Percentiles rank a stretch among this genome's conserved stretches.
These are phyloP conservation scores for Raja brachyura DNA, from an alignment of 2,113 vertebrate species.

Conservation along the genomic window DNA sequence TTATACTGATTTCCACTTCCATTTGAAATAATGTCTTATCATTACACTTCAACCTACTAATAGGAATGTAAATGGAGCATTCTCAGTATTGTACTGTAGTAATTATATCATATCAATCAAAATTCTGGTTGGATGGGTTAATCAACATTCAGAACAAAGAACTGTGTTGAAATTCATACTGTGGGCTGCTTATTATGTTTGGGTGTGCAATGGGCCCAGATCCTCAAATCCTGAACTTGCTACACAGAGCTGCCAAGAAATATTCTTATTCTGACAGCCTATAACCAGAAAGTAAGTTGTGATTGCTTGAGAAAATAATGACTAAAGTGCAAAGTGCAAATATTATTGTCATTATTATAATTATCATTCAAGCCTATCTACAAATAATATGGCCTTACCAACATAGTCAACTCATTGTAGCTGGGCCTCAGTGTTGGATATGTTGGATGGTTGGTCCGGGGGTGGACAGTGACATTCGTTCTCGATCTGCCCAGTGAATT, in stretches of 20 bases:
- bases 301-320: neutral
- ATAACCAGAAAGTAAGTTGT: neutral
- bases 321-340: neutral
- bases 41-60: neutral
- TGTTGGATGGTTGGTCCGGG: neutral
- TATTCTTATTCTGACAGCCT: neutral
- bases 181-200: neutral
- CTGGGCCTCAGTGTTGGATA: too few relatives aligned
- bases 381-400: neutral
- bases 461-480: too few relatives aligned
- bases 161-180: neutral
- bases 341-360: neutral
- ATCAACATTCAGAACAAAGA: neutral
- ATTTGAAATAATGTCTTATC: neutral
- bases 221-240: neutral
- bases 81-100: too few relatives aligned
- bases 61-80: neutral
- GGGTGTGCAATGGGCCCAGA: neutral
- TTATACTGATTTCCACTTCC: neutral
- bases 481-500: too few relatives aligned
- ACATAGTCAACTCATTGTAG: too few relatives aligned
- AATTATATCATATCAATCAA: neutral
- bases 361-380: neutral
- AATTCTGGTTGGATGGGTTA: neutral
- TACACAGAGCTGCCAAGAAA: neutral